phyloP scores from a whole-genome alignment of 2,888 invertebrate genomes.

The Serrognathus titanus region DNA sequence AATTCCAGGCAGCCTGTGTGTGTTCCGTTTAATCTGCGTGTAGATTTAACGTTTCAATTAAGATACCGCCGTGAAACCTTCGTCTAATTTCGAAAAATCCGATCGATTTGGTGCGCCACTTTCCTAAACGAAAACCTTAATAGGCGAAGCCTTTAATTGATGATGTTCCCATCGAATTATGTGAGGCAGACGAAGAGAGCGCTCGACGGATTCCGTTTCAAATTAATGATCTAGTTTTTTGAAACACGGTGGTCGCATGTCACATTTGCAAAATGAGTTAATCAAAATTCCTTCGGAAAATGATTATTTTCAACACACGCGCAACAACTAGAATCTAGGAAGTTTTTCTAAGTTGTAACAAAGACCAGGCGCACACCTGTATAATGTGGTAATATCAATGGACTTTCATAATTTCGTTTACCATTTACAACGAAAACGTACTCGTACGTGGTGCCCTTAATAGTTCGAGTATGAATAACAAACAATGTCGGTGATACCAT shows the following conservation, averaged over 20 bases:
- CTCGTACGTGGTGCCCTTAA: neutral
- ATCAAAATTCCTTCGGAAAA: neutral
- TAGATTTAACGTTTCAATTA: too few species aligned
- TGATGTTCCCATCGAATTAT: too few species aligned
- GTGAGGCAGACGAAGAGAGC: neutral
- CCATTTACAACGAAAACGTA: neutral
- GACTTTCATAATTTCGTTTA: neutral
- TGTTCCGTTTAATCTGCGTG: too few species aligned
- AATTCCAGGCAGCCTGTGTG: too few species aligned
- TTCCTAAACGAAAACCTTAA: too few species aligned
- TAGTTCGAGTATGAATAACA: neutral
- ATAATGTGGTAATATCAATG: slow-evolving; percentile 1
- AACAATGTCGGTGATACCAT: neutral
- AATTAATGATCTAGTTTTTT: neutral
- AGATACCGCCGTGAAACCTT: too few species aligned
- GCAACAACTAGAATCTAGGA: too few species aligned
- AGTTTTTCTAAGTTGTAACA: too few species aligned
- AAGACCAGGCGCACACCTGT: neutral
- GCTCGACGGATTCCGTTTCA: neutral
- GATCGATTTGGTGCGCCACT: too few species aligned
- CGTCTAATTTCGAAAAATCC: too few species aligned
- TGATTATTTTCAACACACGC: too few species aligned
- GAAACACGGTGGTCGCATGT: slow-evolving; percentile 1
- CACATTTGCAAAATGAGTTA: slow-evolving; percentile 2
- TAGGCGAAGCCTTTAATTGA: too few species aligned